Evolutionary conservation across 2,113 vertebrate species (phyloP), one percentile per base, ranked within the genome.

Genomic region (Anarrhichthys ocellatus): DNA sequence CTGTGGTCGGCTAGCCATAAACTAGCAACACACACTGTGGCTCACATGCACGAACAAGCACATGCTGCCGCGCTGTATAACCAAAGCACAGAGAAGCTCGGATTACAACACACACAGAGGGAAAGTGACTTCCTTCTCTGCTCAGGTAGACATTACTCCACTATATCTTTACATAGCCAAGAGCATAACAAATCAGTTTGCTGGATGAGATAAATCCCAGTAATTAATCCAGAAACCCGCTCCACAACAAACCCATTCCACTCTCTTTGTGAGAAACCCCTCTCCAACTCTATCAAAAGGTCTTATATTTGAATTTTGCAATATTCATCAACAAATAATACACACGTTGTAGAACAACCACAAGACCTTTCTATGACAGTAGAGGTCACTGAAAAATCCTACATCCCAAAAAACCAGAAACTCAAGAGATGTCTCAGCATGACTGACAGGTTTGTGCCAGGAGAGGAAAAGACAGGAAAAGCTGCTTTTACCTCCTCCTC

Each of bases 401-500:
- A 9, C 13, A 27, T 44, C 10, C 22, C 20, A 6, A 64, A 56
- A 46, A 69, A 75, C 5, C 9, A 8, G 29, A 29, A 34, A 34
- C 24, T 48, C 10, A 13, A 9, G 36, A 3, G n/a, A 48, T n/a
- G 48, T 34, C 27, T 46, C 17, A 58, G 42, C 38, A 10, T 20
- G 46, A 56, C 29, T 64, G 58, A 76, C 59, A 24, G 59, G 36
- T 75, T 71, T 24, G 58, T 65, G 38, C 48, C n/a, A 2, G 9
- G 29, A 58, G 71, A 48, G 32, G 44, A 62, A 83, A 42, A 67
- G 52, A 78, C 46, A 67, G 7, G 9, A 62, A 54, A 32, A 48
- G 22, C 50, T 54, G 56, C 50, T 59, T 54, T 80, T 27, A 24
- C 7, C 67, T 50, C 27, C 18, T 79, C 40, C n/a, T 58, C n/a